Percentiles rank a stretch among this genome's conserved stretches.
These are phyloP conservation scores for Parnassius smintheus DNA, from an alignment of 2,888 invertebrate species.

Conservation along the genomic window DNA sequence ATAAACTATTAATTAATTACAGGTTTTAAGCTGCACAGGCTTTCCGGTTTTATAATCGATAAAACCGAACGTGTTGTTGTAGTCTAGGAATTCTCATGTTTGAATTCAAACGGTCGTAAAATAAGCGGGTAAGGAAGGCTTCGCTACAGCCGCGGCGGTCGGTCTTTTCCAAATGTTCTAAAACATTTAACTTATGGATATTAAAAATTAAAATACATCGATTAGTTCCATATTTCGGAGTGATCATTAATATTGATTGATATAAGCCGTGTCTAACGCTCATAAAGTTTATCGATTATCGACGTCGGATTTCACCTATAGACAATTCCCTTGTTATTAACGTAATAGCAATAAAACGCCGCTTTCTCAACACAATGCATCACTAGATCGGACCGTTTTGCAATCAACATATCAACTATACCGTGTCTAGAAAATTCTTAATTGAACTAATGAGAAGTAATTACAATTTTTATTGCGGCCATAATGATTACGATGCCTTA, in stretches of 20 bases:
- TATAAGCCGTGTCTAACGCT: slow-evolving; percentile 72
- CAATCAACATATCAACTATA: slow-evolving; percentile 76
- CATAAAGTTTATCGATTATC: slow-evolving; percentile 68
- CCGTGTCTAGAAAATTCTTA: slow-evolving; percentile 80
- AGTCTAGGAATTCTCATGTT: slow-evolving; percentile 1
- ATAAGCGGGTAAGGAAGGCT: slow-evolving; percentile 4
- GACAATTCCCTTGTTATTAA: slow-evolving; percentile 58
- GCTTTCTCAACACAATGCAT: slow-evolving; percentile 71
- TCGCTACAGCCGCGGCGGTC: slow-evolving; percentile 1
- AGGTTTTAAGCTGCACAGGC: not conserved
- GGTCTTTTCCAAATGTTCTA: slow-evolving; percentile 21
- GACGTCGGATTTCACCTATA: slow-evolving; percentile 58
- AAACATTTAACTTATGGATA: slow-evolving; percentile 57
- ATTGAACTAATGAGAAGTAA: slow-evolving; percentile 82
- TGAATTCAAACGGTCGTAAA: slow-evolving; percentile 6
- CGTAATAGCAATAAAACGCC: slow-evolving; percentile 56
- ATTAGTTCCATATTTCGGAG: slow-evolving; percentile 74
- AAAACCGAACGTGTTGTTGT: not conserved
- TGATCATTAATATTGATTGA: slow-evolving; percentile 75
- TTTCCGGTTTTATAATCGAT: not conserved
- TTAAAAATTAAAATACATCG: slow-evolving; percentile 67
- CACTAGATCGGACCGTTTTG: slow-evolving; percentile 57
- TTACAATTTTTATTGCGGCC: slow-evolving; percentile 80
- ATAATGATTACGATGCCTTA: slow-evolving; percentile 81
- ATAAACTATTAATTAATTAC: slow-evolving; percentile 3